A percentile compares a stretch with the other conserved stretches of the same genome.
These are phyloP conservation scores for Oreonectes daqikongensis DNA, from an alignment of 2,797 vertebrate genomes.

Conservation along the genomic window DNA sequence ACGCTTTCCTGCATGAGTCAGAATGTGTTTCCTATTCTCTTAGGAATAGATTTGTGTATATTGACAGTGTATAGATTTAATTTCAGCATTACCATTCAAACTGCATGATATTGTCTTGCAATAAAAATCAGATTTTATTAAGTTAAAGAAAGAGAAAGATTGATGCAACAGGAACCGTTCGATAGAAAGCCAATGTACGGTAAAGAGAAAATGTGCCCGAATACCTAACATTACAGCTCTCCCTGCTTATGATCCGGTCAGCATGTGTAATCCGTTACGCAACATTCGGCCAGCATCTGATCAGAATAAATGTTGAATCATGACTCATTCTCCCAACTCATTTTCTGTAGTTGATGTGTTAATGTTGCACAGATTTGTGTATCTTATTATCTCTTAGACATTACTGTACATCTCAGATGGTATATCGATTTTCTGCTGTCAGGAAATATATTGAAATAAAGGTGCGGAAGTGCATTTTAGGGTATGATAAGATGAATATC, in stretches of 20 bases:
- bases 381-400: not conserved
- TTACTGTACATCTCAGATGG: not conserved
- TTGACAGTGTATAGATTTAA: not conserved
- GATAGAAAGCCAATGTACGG: not conserved
- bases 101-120: not conserved
- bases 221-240: conserved; percentile 72
- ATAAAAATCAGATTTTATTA: not conserved
- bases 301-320: conserved; percentile 37
- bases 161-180: not conserved
- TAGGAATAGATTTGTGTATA: no score
- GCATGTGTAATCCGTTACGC: conserved; percentile 74
- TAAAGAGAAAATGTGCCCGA: conserved; percentile 61
- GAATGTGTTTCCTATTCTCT: no score
- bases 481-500: not conserved
- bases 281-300: conserved; percentile 59
- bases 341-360: not conserved
- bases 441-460: no score
- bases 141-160: not conserved
- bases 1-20: no score
- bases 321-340: not conserved
- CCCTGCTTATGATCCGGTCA: conserved; percentile 69
- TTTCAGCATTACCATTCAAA: not conserved
- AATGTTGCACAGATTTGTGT: no score
- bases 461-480: no score
- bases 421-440: no score